Evolutionary conservation across 2,113 vertebrate genomes (phyloP).

Genomic region (Ceyx cyanopectus): DNA sequence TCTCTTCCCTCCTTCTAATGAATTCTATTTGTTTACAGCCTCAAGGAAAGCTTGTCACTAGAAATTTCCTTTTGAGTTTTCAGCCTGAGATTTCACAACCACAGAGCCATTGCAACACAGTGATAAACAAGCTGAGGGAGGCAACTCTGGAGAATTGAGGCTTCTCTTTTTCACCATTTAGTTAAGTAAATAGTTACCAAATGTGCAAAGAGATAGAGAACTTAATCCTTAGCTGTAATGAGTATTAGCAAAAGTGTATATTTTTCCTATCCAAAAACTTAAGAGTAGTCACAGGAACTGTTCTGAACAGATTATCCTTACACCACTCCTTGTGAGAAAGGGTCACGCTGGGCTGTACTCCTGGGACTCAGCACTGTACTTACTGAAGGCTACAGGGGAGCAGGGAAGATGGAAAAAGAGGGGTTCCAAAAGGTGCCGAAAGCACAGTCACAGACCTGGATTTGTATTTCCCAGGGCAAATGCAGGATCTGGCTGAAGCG

Average conservation of each 20-base stretch:
- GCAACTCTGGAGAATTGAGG: slow-evolving; percentile 70
- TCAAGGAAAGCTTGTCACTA: slow-evolving; percentile 75
- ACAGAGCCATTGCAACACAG: slow-evolving; percentile 73
- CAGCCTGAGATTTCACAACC: slow-evolving; percentile 79
- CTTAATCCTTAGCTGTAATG: slow-evolving; percentile 17
- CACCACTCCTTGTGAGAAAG: not conserved
- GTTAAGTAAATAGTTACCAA: slow-evolving; percentile 74
- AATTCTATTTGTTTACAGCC: slow-evolving; percentile 75
- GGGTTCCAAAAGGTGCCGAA: not conserved
- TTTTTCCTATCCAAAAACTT: not conserved
- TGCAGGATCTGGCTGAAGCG: not conserved
- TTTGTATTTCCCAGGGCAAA: not conserved
- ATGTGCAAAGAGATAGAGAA: slow-evolving; percentile 53
- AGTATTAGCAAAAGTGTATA: slow-evolving; percentile 9
- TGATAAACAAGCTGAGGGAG: slow-evolving; percentile 69
- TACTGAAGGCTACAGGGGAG: not conserved
- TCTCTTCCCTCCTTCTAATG: slow-evolving; percentile 62
- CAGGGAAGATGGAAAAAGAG: not conserved
- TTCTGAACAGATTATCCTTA: not conserved
- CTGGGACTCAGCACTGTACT: not conserved
- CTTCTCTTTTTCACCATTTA: slow-evolving; percentile 61
- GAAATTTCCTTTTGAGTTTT: slow-evolving; percentile 75
- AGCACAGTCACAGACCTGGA: not conserved
- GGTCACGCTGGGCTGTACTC: not conserved
- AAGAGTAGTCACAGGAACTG: not conserved